Evolutionary conservation across 2,888 invertebrate genomes (phyloP).

Genomic region (Euzetes globulus): DNA sequence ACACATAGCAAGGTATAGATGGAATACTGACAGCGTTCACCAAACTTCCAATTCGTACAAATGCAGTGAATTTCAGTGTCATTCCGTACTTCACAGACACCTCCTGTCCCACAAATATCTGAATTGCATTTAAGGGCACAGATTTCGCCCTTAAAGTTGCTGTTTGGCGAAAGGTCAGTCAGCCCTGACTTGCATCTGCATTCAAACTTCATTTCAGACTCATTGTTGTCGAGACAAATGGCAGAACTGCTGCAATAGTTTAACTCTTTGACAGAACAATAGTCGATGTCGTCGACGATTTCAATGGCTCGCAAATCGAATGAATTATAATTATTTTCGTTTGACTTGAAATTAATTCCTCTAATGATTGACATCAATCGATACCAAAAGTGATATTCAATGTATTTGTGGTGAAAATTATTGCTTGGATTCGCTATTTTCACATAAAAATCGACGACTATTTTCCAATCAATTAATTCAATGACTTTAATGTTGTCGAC

Average conservation of each 20-base stretch:
- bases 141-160: slow-evolving; percentile 7
- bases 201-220: neutral
- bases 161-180: slow-evolving; percentile 5
- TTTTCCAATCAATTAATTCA: neutral
- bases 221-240: neutral
- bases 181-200: slow-evolving; percentile 17
- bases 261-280: slow-evolving; percentile 16
- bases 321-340: neutral
- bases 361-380: neutral
- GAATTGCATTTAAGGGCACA: slow-evolving; percentile 22
- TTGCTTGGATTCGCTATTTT: neutral
- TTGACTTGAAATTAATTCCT: neutral
- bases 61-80: neutral
- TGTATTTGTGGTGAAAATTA: neutral
- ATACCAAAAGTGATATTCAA: slow-evolving; percentile 1
- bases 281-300: slow-evolving; percentile 8
- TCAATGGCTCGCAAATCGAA: neutral
- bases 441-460: neutral
- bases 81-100: slow-evolving; percentile 9
- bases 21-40: slow-evolving; percentile 25
- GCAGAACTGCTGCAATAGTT: slow-evolving; percentile 21
- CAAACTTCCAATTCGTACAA: slow-evolving; percentile 26
- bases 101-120: slow-evolving; percentile 10
- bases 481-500: neutral
- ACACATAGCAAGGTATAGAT: neutral